These are phyloP conservation scores for Megaptera novaeangliae DNA, from an alignment of 2,113 vertebrate genomes.

Conservation along the genomic window DNA sequence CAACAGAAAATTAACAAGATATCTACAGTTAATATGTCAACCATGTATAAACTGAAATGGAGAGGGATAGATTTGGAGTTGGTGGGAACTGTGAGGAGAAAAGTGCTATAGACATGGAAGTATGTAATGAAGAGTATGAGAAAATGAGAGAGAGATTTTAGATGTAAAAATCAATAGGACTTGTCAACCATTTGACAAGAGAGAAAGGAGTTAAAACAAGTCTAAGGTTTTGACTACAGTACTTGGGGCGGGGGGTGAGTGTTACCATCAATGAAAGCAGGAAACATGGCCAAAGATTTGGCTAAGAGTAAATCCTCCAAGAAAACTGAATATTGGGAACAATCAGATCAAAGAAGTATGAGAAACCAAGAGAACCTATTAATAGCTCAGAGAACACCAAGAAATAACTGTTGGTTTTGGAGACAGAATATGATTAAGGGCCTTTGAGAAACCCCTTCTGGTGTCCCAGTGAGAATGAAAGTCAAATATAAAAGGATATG, in stretches of 20 bases:
- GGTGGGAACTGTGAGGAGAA: not conserved
- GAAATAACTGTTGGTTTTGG: not conserved
- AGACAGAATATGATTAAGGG: not conserved
- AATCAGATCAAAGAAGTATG: not conserved
- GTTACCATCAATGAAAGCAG: not conserved
- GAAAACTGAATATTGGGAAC: not conserved
- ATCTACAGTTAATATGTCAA: not conserved
- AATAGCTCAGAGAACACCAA: not conserved
- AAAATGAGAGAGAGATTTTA: not conserved
- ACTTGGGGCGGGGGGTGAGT: not conserved
- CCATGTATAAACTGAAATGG: not conserved
- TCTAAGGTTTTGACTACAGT: not conserved
- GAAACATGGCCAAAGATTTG: not conserved
- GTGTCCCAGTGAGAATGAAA: not conserved
- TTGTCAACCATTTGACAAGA: not conserved
- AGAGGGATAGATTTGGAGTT: not conserved
- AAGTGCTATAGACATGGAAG: not conserved
- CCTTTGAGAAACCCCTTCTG: not conserved
- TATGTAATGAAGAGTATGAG: not conserved
- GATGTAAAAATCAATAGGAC: not conserved
- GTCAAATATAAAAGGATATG: not conserved
- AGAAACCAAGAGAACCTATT: not conserved
- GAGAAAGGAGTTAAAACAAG: not conserved
- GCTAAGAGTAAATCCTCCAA: not conserved
- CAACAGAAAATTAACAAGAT: not conserved